These are phyloP conservation scores for Drosophila ercepeae DNA, from an alignment of 1,140 invertebrate genomes.

Conservation along the genomic window DNA sequence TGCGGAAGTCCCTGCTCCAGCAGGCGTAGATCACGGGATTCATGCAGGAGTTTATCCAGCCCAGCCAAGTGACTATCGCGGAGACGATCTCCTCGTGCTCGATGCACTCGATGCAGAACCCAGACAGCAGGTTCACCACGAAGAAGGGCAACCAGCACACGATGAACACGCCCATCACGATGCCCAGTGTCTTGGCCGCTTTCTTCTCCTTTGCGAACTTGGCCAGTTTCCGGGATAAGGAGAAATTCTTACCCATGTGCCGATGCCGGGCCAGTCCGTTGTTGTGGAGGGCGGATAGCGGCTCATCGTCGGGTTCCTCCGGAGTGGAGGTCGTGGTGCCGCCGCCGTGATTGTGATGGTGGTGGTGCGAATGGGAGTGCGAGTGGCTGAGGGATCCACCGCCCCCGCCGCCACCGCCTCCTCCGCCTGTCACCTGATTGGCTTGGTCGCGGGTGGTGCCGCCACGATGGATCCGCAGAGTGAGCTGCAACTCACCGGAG, in stretches of 20 bases:
- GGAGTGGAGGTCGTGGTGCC: constrained; percentile 87
- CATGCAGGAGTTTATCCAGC: constrained; percentile 99
- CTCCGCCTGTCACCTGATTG: constrained; percentile 61
- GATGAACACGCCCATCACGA: constrained; percentile 99
- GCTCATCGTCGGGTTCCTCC: constrained; percentile 89
- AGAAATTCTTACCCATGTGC: constrained; percentile 91
- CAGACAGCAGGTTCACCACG: constrained; percentile 96
- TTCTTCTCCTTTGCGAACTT: constrained; percentile 98
- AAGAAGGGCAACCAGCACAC: constrained; percentile 99
- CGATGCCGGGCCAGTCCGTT: constrained; percentile 87
- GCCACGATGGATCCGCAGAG: constrained; percentile 94
- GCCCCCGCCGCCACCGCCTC: constrained; percentile 55
- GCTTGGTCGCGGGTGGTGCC: constrained; percentile 87
- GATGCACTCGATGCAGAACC: constrained; percentile 94
- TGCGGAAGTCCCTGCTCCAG: constrained; percentile 97
- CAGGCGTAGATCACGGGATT: constrained; percentile 99
- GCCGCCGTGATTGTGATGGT: constrained; percentile 76
- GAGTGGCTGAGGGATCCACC: constrained; percentile 73
- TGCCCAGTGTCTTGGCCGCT: constrained; percentile 96
- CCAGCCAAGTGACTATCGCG: constrained; percentile 98
- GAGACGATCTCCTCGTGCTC: constrained; percentile 95
- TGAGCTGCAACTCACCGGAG: constrained; percentile 92
- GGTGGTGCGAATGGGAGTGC: constrained; percentile 73
- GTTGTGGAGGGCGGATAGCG: constrained; percentile 89
- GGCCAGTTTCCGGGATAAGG: constrained; percentile 93